Evolutionary conservation across 2,113 vertebrate genomes (phyloP), one percentile per base, ranked within the genome.

Genomic region (Serinus canaria): DNA sequence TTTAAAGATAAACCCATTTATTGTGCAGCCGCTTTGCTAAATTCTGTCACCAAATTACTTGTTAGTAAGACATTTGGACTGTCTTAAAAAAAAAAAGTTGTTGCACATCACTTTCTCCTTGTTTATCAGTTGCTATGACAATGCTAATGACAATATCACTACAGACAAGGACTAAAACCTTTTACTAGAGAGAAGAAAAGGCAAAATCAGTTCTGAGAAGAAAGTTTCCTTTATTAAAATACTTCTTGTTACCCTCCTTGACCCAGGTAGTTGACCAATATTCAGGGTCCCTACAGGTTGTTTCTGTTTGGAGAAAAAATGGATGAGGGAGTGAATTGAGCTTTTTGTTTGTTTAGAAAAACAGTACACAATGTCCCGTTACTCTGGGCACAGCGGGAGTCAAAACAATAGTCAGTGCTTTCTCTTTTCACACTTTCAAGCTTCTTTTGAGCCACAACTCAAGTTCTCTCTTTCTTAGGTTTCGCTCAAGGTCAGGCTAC

Each of bases 1-100:
- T 94, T 98, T 97, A 96, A 97, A 97, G 96, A 97, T 93, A 97
- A 98, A 88, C 67, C 90, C 63, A 82, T 95, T 97, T 97, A 92
- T 88, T 87, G 55, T 94, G 90, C 89, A 95, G 87, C 47, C 8
- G 19, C 92, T 97, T 96, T 49, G 47, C 92, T 96, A 90, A 97
- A 97, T 90, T 97, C 96, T 96, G 95, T 96, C 85, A 96, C 90
- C 78, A 96, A 98, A 96, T 97, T 94, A 93, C 92, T 95, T 92
- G 95, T 95, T 94, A 95, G 92, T 43, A 86, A 97, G 91, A 93
- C 90, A 95, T 92, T 91, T 93, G 83, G 83, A 86, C 44, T 86
- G 83, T 39, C 73, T 75, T 91, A 23, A 53, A 73, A 89, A 56
- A 31, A 37, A 24, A 50, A 83, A 81, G 72, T 91, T 90, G 50